Evolutionary conservation across 2,113 vertebrate species (phyloP).

Genomic region (Cynopterus brachyotis): DNA sequence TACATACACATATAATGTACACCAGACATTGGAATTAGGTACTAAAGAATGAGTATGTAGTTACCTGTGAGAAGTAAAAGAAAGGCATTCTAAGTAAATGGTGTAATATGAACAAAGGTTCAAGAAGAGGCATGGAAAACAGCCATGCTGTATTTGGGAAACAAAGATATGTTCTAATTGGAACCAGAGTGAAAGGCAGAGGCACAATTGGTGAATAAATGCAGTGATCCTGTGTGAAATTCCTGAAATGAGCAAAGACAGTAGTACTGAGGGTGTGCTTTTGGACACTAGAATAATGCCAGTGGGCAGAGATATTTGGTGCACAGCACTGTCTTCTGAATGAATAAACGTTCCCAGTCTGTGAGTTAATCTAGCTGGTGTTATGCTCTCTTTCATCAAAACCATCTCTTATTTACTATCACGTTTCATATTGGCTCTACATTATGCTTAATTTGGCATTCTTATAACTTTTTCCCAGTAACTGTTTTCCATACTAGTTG

Average conservation of each 20-base stretch:
- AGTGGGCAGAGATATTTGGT: background rate
- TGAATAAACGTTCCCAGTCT: background rate
- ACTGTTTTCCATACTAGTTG: background rate
- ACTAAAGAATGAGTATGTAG: background rate
- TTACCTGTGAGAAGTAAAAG: background rate
- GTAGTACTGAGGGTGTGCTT: background rate
- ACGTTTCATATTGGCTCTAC: background rate
- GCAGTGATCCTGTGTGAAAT: background rate
- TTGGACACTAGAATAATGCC: background rate
- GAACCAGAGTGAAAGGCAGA: background rate
- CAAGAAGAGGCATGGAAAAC: background rate
- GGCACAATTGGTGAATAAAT: background rate
- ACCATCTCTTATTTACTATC: background rate
- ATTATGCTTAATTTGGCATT: background rate
- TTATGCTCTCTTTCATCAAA: background rate
- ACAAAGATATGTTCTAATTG: background rate
- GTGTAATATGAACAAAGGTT: background rate
- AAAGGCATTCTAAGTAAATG: constrained; percentile 8
- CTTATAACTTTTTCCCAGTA: background rate
- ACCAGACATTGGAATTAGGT: background rate
- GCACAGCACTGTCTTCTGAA: background rate
- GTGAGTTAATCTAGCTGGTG: background rate
- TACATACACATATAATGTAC: background rate
- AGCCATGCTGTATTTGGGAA: background rate
- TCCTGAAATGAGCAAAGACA: background rate